phyloP scores from a whole-genome alignment of 2,888 invertebrate genomes.

The Agrotis puta region DNA sequence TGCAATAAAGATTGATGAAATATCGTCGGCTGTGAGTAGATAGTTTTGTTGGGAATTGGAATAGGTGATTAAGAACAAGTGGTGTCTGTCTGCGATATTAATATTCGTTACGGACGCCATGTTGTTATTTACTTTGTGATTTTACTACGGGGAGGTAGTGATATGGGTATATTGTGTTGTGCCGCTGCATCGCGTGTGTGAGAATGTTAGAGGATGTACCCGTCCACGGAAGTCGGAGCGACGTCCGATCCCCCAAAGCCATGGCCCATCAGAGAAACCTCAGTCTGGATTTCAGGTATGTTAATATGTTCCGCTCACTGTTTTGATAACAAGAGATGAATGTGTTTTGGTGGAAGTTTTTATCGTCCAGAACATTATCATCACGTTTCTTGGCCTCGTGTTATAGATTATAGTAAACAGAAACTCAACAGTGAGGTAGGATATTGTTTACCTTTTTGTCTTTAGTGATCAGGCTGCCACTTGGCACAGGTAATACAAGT shows the following conservation, averaged over 20 bases:
- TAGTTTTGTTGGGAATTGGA: conserved; percentile 46
- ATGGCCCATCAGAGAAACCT: conserved; percentile 95
- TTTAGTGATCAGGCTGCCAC: conserved; percentile 12
- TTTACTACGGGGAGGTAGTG: conserved; percentile 77
- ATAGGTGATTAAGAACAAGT: conserved; percentile 34
- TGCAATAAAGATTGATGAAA: conserved; percentile 55
- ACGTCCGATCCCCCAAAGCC: conserved; percentile 80
- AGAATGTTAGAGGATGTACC: conserved; percentile 91
- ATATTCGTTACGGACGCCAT: conserved; percentile 82
- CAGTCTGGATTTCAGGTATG: conserved; percentile 96
- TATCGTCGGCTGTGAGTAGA: conserved; percentile 61
- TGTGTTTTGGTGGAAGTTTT: conserved; percentile 19
- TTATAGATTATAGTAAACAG: conserved; percentile 20
- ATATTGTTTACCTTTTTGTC: conserved; percentile 41
- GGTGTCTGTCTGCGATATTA: conserved; percentile 63
- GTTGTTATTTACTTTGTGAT: conserved; percentile 89
- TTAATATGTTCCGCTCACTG: conserved; percentile 56
- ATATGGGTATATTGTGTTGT: conserved; percentile 85
- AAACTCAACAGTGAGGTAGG: conserved; percentile 31
- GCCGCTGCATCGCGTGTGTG: conserved; percentile 79
- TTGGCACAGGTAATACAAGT: background rate
- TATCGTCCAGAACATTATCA: conserved; percentile 7
- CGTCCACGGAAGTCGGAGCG: conserved; percentile 87
- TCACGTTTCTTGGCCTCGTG: conserved; percentile 25
- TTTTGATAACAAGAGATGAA: conserved; percentile 46